Base-by-base conservation (phyloP, 2,888 invertebrate species). In the Melinaea menophilus region DNA sequence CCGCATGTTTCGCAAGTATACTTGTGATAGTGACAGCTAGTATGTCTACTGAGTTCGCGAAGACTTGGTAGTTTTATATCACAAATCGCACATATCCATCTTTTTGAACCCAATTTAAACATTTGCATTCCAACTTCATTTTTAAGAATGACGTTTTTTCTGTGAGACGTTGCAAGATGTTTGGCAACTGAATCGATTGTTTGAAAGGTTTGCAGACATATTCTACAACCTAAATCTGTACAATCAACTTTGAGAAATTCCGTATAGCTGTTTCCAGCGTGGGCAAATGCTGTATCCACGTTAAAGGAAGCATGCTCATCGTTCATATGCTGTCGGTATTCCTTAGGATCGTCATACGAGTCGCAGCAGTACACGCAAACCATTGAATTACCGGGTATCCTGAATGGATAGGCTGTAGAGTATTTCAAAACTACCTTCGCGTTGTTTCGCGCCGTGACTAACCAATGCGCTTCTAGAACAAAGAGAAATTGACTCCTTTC, bases 381-480 rank as follows among this genome's bases (percentile, higher is more conserved):
- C 75, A 86, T 77, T 48, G 74, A 66, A 71, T 78, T 78, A 67
- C 77, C 79, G 51, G 86, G 86, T 59, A 85, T 75, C 69, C 81
- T 80, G 79, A 87, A 87, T 58, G 86, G 86, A 74, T 80, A 85
- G 69, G 79, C 81, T 56, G 86, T 86, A 41, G 83, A 71, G 75
- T 81, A 80, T 75, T 80, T 78, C 75, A 86, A 74, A 64, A 87
- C 74, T 70, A 79, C 72, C 77, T 80, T 78, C 66, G 86, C 85
- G 77, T 87, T 86, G 78, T 72, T 77, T 77, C 84, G 81, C 71
- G 82, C 79, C 78, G 78, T 72, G 78, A 75, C 67, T 79, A 82
- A 79, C 77, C 78, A 77, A 79, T 80, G 79, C 76, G 73, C 68
- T 73, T 81, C 86, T 87, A 87, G 81, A 87, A 87, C 86, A 86